Evolutionary conservation across 2,888 invertebrate species (phyloP).

Genomic region (Erynnis tages): DNA sequence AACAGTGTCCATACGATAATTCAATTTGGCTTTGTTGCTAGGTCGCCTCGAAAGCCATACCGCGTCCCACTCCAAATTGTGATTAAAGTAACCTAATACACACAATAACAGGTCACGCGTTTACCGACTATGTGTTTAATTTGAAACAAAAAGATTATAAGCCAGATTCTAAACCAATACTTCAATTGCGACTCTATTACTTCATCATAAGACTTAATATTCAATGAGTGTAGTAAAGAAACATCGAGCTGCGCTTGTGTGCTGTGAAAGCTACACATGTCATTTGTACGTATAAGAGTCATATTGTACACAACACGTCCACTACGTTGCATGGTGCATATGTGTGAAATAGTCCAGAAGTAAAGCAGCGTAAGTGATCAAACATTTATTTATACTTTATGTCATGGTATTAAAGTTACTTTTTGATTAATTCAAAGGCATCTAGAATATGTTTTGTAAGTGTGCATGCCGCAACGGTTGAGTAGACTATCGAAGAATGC

Average conservation of each 20-base stretch:
- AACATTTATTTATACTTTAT: not conserved
- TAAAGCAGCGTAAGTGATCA: conserved; percentile 40
- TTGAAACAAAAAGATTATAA: conserved; percentile 46
- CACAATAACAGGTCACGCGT: conserved; percentile 80
- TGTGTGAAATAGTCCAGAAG: conserved; percentile 51
- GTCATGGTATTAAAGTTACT: conserved; percentile 16
- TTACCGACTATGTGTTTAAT: conserved; percentile 60
- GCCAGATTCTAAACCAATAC: conserved; percentile 27
- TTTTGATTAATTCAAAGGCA: conserved; percentile 47
- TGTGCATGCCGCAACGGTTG: conserved; percentile 64
- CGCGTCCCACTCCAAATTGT: conserved; percentile 78
- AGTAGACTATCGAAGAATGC: conserved; percentile 77
- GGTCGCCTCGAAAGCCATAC: conserved; percentile 73
- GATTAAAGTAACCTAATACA: conserved; percentile 81
- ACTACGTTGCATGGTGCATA: conserved; percentile 67
- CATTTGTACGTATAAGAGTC: conserved; percentile 77
- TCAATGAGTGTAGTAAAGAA: conserved; percentile 38
- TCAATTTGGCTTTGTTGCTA: conserved; percentile 64
- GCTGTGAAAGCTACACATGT: conserved; percentile 81
- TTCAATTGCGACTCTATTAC: conserved; percentile 33
- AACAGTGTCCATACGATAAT: conserved; percentile 46
- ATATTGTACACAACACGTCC: conserved; percentile 74
- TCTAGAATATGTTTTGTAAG: conserved; percentile 63
- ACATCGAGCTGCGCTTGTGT: conserved; percentile 65
- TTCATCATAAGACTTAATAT: conserved; percentile 33